Conservation (phyloP, 2,888 invertebrate genomes). For the Caenorhabditis wallacei region DNA sequence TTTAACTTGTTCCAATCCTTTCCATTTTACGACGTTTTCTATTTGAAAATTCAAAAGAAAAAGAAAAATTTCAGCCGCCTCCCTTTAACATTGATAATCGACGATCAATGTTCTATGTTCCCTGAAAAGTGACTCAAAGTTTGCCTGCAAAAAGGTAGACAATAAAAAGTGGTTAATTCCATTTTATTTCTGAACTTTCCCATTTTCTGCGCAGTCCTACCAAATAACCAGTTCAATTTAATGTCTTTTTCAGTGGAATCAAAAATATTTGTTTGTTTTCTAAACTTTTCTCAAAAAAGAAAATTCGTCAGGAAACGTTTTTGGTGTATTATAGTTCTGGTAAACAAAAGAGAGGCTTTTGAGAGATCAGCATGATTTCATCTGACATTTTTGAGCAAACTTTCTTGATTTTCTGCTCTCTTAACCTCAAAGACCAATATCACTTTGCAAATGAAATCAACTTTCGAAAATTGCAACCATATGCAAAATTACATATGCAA, state of each 20-base stretch:
- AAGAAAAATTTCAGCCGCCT: slow-evolving; percentile 22
- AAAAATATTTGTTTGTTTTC: slow-evolving; percentile 8
- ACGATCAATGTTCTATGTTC: slow-evolving; percentile 40
- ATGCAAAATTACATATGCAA: slow-evolving; percentile 33
- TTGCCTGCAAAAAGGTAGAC: slow-evolving; percentile 4
- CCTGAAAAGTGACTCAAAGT: slow-evolving; percentile 8
- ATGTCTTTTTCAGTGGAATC: background rate
- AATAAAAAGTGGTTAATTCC: background rate
- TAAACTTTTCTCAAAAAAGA: background rate
- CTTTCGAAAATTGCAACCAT: slow-evolving; percentile 29
- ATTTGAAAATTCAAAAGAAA: too few species aligned
- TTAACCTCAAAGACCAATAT: background rate
- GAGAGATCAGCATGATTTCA: too few species aligned
- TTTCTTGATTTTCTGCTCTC: slow-evolving; percentile 6
- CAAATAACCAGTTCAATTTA: slow-evolving; percentile 4
- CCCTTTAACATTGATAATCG: slow-evolving; percentile 2
- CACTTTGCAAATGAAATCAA: background rate
- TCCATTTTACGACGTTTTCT: slow-evolving; percentile 46
- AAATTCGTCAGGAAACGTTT: slow-evolving; percentile 5
- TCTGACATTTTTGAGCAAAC: too few species aligned
- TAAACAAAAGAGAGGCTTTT: too few species aligned
- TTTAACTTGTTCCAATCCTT: slow-evolving; percentile 17
- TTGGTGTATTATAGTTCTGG: too few species aligned
- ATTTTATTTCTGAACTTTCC: background rate
- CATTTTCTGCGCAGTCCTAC: background rate